These are phyloP conservation scores for Mactromeris polynyma DNA, from an alignment of 2,888 invertebrate genomes.

Conservation along the genomic window DNA sequence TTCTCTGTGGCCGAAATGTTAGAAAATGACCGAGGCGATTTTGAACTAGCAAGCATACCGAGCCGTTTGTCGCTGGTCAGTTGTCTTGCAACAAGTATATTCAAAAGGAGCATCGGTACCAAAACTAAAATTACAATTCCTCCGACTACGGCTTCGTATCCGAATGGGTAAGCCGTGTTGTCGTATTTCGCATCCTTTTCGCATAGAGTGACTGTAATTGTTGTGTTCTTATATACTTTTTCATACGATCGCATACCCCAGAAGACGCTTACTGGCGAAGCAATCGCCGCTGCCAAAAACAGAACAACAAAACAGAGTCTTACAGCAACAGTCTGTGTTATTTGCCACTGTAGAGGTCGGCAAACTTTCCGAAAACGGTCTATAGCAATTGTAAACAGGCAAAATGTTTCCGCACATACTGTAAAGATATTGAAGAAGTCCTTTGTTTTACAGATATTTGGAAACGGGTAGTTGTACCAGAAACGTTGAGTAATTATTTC, in stretches of 20 bases:
- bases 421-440: slow-evolving; percentile 68
- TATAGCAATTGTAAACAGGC: slow-evolving; percentile 74
- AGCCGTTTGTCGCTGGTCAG: too few species aligned
- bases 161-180: slow-evolving; percentile 23
- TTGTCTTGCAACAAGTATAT: slow-evolving; percentile 51
- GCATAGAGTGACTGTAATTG: slow-evolving; percentile 48
- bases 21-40: too few species aligned
- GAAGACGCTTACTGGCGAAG: slow-evolving; percentile 48
- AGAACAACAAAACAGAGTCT: slow-evolving; percentile 22
- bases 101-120: slow-evolving; percentile 47
- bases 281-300: slow-evolving; percentile 28
- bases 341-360: slow-evolving; percentile 68
- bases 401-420: slow-evolving; percentile 68
- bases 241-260: slow-evolving; percentile 51
- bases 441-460: slow-evolving; percentile 65
- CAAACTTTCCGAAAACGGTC: slow-evolving; percentile 79
- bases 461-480: slow-evolving; percentile 43
- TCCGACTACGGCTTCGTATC: slow-evolving; percentile 21
- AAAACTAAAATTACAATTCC: slow-evolving; percentile 36
- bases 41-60: too few species aligned
- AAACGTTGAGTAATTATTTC: slow-evolving; percentile 39
- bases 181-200: slow-evolving; percentile 51
- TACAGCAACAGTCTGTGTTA: slow-evolving; percentile 25
- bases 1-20: too few species aligned
- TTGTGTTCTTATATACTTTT: background rate